These are phyloP conservation scores for Trachelus troglodyta DNA, from an alignment of 2,888 invertebrate species.

Conservation along the genomic window DNA sequence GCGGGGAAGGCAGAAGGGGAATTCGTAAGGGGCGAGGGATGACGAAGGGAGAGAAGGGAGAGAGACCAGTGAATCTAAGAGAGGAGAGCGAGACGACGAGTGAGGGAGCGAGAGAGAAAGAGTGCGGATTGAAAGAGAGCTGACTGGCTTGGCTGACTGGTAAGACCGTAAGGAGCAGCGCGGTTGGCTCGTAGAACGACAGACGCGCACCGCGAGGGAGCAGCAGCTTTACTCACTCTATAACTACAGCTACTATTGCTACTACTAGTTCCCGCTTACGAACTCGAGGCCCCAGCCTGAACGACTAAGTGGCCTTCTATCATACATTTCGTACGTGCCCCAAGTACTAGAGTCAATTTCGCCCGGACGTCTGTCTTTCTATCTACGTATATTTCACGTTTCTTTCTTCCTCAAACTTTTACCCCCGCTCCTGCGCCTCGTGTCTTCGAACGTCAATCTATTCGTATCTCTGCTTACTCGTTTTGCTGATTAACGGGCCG, in stretches of 20 bases:
- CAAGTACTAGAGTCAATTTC: constrained; percentile 9
- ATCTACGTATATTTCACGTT: background rate
- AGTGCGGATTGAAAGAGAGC: constrained; percentile 43
- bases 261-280: constrained; percentile 30
- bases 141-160: constrained; percentile 47
- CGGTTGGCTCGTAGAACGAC: constrained; percentile 33
- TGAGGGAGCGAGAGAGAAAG: constrained; percentile 30
- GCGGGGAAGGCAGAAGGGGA: constrained; percentile 32
- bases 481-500: background rate
- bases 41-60: constrained; percentile 32
- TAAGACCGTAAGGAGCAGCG: constrained; percentile 35
- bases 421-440: background rate
- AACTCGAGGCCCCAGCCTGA: constrained; percentile 37
- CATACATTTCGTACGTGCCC: constrained; percentile 33
- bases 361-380: background rate
- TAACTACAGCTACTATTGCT: background rate
- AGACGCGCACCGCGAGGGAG: constrained; percentile 53
- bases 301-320: constrained; percentile 32
- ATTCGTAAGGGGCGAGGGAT: constrained; percentile 17
- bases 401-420: background rate
- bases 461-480: background rate
- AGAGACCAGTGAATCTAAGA: constrained; percentile 22
- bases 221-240: constrained; percentile 43
- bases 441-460: background rate
- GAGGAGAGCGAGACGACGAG: constrained; percentile 37